A percentile compares a stretch with the other conserved stretches of the same genome.
These are phyloP conservation scores for Melitaea athalia DNA, from an alignment of 2,888 invertebrate species.

Conservation along the genomic window DNA sequence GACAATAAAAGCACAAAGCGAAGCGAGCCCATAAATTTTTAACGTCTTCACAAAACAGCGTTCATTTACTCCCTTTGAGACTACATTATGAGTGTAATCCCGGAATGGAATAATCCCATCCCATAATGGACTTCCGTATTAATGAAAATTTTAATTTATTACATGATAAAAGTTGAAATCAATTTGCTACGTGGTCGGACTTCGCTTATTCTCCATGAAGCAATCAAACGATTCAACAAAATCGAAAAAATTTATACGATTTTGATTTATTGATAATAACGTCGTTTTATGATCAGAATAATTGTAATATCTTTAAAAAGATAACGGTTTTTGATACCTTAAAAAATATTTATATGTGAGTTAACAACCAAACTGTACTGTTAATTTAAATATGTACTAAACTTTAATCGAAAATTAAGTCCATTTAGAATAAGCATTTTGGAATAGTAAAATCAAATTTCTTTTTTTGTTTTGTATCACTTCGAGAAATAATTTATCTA, in stretches of 20 bases:
- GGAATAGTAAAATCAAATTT: too few species aligned
- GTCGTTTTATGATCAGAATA: too few species aligned
- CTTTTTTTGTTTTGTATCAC: too few species aligned
- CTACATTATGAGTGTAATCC: slow-evolving; percentile 39
- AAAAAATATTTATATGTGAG: too few species aligned
- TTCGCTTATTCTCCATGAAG: neutral
- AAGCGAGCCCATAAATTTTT: slow-evolving; percentile 68
- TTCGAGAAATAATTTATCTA: too few species aligned
- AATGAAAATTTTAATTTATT: slow-evolving; percentile 27
- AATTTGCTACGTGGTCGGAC: neutral
- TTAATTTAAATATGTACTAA: too few species aligned
- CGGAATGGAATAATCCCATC: slow-evolving; percentile 33
- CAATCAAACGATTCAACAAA: neutral
- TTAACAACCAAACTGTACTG: too few species aligned
- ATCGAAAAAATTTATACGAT: neutral
- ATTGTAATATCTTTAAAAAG: too few species aligned
- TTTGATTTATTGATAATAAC: too few species aligned
- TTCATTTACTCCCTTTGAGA: slow-evolving; percentile 62
- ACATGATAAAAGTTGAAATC: slow-evolving; percentile 10
- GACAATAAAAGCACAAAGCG: slow-evolving; percentile 70
- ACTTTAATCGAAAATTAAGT: too few species aligned
- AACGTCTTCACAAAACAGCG: slow-evolving; percentile 68
- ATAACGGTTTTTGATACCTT: too few species aligned
- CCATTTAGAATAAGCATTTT: too few species aligned
- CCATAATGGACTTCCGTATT: slow-evolving; percentile 33